These are phyloP conservation scores for Dendroctonus ponderosae DNA, from an alignment of 1,140 invertebrate genomes.

Conservation along the genomic window DNA sequence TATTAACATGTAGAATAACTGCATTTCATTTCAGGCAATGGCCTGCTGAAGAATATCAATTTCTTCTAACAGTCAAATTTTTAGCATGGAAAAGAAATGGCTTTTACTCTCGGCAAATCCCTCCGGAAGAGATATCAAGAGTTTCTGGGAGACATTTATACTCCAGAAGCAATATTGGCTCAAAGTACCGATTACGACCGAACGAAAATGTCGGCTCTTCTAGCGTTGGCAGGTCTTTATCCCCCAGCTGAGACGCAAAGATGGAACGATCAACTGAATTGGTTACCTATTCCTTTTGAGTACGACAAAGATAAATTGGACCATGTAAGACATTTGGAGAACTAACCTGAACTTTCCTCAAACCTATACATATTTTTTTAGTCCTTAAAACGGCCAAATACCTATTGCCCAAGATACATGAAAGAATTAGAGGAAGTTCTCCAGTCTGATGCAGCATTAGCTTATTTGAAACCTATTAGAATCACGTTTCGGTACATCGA, in stretches of 20 bases:
- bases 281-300: slow-evolving; percentile 59
- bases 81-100: slow-evolving; percentile 49
- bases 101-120: slow-evolving; percentile 63
- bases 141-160: slow-evolving; percentile 62
- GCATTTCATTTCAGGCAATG: too few relatives aligned
- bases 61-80: neutral
- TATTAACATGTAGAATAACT: too few relatives aligned
- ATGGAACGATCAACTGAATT: slow-evolving; percentile 48
- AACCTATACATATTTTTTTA: slow-evolving; percentile 18
- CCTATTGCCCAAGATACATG: slow-evolving; percentile 44
- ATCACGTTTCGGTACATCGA: slow-evolving; percentile 40
- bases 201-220: slow-evolving; percentile 60
- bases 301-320: slow-evolving; percentile 52
- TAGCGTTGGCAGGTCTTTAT: slow-evolving; percentile 58
- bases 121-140: slow-evolving; percentile 60
- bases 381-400: slow-evolving; percentile 40
- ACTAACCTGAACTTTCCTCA: too few relatives aligned
- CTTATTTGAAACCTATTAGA: slow-evolving; percentile 35
- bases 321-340: slow-evolving; percentile 48
- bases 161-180: slow-evolving; percentile 50
- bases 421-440: slow-evolving; percentile 41
- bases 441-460: slow-evolving; percentile 32
- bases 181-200: slow-evolving; percentile 54
- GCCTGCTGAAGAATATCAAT: too few relatives aligned
- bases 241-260: slow-evolving; percentile 50